Evolutionary conservation across 2,888 invertebrate species (phyloP).

Genomic region (Drosophila villosipedis): DNA sequence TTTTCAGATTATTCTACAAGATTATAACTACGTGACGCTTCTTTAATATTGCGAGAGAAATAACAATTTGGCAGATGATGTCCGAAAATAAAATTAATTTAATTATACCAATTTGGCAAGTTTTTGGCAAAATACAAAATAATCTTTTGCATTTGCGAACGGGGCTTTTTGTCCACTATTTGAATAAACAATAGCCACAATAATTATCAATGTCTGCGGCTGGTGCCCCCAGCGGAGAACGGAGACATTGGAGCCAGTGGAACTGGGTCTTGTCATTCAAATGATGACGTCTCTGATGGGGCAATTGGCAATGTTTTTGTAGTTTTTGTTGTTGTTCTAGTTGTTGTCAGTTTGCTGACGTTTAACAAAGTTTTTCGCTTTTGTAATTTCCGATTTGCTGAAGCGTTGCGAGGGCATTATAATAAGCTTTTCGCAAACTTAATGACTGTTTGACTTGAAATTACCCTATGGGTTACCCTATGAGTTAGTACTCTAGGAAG

Average conservation of each 20-base stretch:
- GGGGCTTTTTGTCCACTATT: not conserved
- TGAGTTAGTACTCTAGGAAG: not conserved
- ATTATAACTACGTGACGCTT: not conserved
- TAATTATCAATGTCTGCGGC: conserved; percentile 28
- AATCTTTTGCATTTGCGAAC: conserved; percentile 11
- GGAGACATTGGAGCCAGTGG: conserved; percentile 1
- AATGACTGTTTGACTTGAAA: not conserved
- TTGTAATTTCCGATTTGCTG: conserved; percentile 23
- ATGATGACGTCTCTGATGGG: conserved; percentile 22
- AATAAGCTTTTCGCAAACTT: not conserved
- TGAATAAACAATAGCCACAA: conserved; percentile 21
- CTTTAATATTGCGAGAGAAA: not conserved
- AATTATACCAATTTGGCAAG: conserved; percentile 30
- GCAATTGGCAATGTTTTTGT: conserved; percentile 8
- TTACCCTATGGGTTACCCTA: not conserved
- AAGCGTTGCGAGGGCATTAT: conserved; percentile 21
- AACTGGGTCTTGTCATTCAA: conserved; percentile 22
- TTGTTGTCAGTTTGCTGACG: conserved; percentile 15
- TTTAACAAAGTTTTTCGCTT: conserved; percentile 20
- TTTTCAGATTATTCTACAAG: not conserved
- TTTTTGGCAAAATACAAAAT: conserved; percentile 3
- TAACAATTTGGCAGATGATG: conserved; percentile 10
- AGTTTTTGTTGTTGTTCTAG: conserved; percentile 11
- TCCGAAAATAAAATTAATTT: conserved; percentile 17
- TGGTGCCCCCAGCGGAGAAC: not conserved